These are phyloP conservation scores for Micromussa lordhowensis DNA, from an alignment of 92 coral and sea anemone species.

Conservation along the genomic window DNA sequence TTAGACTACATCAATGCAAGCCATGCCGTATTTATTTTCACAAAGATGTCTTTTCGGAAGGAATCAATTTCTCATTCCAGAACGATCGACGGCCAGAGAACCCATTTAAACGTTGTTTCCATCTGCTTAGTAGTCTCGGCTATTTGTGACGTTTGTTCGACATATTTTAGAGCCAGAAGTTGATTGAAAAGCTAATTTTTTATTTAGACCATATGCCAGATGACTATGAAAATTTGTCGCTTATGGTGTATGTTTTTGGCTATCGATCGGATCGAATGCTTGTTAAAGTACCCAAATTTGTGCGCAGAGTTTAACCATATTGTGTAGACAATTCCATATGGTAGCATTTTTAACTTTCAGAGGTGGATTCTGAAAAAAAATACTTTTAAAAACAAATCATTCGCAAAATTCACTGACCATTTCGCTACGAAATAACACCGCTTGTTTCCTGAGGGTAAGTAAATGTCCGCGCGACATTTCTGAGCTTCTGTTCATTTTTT, in stretches of 20 bases:
- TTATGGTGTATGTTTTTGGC: neutral
- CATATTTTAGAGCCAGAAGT: neutral
- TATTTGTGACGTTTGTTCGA: neutral
- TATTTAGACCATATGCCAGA: neutral
- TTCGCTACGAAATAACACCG: neutral
- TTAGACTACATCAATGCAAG: neutral
- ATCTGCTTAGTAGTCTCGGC: neutral
- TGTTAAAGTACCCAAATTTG: neutral
- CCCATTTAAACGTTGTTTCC: neutral
- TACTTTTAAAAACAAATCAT: neutral
- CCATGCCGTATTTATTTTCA: neutral
- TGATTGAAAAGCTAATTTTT: neutral
- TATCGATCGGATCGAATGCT: neutral
- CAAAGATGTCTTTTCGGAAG: neutral
- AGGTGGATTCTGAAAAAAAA: neutral
- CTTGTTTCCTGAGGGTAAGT: conserved; percentile 3
- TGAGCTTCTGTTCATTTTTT: conserved; percentile 10
- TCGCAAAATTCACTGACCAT: conserved; percentile 33
- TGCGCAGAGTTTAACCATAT: neutral
- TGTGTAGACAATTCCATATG: neutral
- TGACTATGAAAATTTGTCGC: neutral
- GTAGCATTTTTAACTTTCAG: neutral
- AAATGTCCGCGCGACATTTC: conserved; percentile 7
- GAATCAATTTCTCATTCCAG: neutral
- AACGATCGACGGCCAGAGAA: neutral